A percentile compares a stretch with the other conserved stretches of the same genome.
Evolutionary conservation across 2,113 vertebrate species (phyloP).

Genomic region (Dissostichus mawsoni): DNA sequence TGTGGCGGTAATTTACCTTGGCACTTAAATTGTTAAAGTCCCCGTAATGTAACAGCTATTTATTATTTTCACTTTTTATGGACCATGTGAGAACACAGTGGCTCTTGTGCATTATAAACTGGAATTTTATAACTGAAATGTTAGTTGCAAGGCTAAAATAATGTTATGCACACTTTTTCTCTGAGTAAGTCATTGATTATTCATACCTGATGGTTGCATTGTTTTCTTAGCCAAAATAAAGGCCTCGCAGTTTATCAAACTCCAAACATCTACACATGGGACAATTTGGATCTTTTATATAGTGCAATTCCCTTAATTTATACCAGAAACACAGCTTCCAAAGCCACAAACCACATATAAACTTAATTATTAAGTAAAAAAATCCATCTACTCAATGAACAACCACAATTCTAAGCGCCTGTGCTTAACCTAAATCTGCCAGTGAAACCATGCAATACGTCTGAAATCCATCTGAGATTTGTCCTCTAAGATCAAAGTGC

Average conservation of each 20-base stretch:
- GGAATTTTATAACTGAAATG: slow-evolving; percentile 55
- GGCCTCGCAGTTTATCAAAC: neutral
- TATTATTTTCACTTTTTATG: slow-evolving; percentile 73
- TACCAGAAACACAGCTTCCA: slow-evolving; percentile 39
- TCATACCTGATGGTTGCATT: slow-evolving; percentile 39
- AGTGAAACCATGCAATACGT: slow-evolving; percentile 65
- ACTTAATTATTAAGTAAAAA: slow-evolving; percentile 39
- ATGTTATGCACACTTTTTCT: slow-evolving; percentile 36
- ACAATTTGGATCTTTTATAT: slow-evolving; percentile 4
- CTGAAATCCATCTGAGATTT: slow-evolving; percentile 73
- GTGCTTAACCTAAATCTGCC: slow-evolving; percentile 55
- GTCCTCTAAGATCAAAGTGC: slow-evolving; percentile 74
- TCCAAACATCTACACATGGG: slow-evolving; percentile 1
- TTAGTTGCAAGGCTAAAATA: slow-evolving; percentile 54
- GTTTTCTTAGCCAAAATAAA: slow-evolving; percentile 38
- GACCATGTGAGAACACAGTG: slow-evolving; percentile 51
- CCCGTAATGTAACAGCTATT: slow-evolving; percentile 67
- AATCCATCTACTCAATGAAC: slow-evolving; percentile 47
- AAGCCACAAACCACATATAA: slow-evolving; percentile 42
- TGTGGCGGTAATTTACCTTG: slow-evolving; percentile 57
- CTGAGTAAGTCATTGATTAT: slow-evolving; percentile 31
- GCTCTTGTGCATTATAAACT: slow-evolving; percentile 64
- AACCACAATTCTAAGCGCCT: slow-evolving; percentile 24
- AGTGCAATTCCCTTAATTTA: slow-evolving; percentile 25
- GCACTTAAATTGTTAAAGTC: slow-evolving; percentile 53